Evolutionary conservation across 2,113 vertebrate genomes (phyloP), one percentile per base, ranked within the genome.

Genomic region (Narcine bancroftii): DNA sequence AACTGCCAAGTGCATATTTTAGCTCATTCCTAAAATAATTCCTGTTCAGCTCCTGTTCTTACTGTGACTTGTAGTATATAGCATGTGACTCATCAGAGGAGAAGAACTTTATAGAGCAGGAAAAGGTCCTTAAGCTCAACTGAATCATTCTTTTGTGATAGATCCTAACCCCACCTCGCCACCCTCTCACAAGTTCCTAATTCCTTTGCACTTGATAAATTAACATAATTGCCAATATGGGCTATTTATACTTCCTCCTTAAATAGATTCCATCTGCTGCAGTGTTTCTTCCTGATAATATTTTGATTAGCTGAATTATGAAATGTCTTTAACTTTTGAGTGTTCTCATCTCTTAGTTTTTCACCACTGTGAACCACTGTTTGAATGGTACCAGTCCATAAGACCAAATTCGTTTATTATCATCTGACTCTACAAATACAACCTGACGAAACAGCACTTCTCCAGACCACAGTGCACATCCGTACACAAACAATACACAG

Each of bases 1-100:
- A n/a, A 17, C 53, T 60, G 53, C 81, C 81, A 9, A 56, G 33
- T 87, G 53, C 21, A 60, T 36, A 53, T 87, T 87, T 63, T 53
- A 87, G 53, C 53, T 87, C n/a, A 87, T 63, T 87, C 81, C 53
- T 36, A 21, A 63, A 87, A 33, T n/a, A 83, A 83, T 33, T 83
- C 79, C 33, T 56, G 60, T 21, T 87, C 53, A 60, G 81, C 53
- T n/a, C 17, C 33, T 36, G 50, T 36, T 85, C 11, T 56, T 33
- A 5, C 56, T 53, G 36, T 60, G 33, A 63, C 81, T 87, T 63
- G 29, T 26, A 39, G 53, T 19, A 85, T n/a, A 50, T 83, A 53
- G 47, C 26, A 45, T 33, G 26, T 19, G n/a, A 87, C 81, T 36
- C 60, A 53, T 87, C 17, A 36, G 53, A 60, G 81, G 45, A 81